Evolutionary conservation across 2,113 vertebrate species (phyloP), one percentile per base, ranked within the genome.

Genomic region (Serinus canaria): DNA sequence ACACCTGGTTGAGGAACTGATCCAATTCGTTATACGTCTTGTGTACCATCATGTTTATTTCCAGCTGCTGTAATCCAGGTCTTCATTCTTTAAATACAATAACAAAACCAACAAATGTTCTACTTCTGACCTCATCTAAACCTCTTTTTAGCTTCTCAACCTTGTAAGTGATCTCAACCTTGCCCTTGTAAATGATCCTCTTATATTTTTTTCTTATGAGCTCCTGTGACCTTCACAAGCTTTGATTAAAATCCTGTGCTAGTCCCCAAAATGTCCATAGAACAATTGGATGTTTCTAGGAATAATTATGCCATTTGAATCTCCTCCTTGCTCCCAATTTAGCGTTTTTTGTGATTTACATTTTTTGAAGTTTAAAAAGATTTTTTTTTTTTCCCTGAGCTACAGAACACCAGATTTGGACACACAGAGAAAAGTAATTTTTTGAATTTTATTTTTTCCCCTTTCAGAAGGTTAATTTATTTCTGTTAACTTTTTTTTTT

Each of bases 401-500:
- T 24, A 22, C 13, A 52, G 20, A 52, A 50, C 39, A 25, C 1
- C 1, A 68, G 41, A 50, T 75, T 63, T 68, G 33, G 23, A 64
- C 37, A 25, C 13, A 47, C 25, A 31, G 44, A 46, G n/a, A 52
- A 81, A 64, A 14, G n/a, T 44, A 62, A 70, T 16, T 50, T 72
- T 58, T 17, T 80, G 16, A 21, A 14, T 59, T 67, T 67, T 50
- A 31, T 28, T 60, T 24, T 55, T 18, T 56, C 3, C 6, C 43
- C 43, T 55, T 59, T 63, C 28, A 82, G 79, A 41, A 86, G 5
- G 33, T 59, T 94, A 44, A 66, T 28, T 85, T 67, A 10, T 83
- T 52, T 91, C 95, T 96, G 97, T 97, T 98, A 97, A 97, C n/a
- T 87, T 66, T 46, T 35, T 37, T 37, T 37, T 37, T 37, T 10